These are phyloP conservation scores for Drosophila sordidula DNA, from an alignment of 2,888 invertebrate genomes.

Conservation along the genomic window DNA sequence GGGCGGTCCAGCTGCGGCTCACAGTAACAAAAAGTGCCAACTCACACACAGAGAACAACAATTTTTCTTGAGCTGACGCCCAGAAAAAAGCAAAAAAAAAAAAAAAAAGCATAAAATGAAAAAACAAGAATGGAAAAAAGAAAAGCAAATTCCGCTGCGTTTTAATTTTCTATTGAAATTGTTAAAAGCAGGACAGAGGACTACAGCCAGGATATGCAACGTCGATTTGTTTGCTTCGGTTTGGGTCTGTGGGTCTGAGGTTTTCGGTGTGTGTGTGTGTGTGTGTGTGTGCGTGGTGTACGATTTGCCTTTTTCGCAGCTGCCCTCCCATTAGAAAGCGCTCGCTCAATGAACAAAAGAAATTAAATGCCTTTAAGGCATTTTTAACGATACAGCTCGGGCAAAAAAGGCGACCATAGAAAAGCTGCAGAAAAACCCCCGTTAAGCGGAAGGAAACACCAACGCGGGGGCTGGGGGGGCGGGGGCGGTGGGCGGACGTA, in stretches of 20 bases:
- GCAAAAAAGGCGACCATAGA: conserved; percentile 41
- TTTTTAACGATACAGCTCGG: conserved; percentile 73
- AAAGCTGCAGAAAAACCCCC: conserved; percentile 34
- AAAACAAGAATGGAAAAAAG: conserved; percentile 32
- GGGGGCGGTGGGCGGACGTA: conserved; percentile 3
- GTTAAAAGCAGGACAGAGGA: conserved; percentile 66
- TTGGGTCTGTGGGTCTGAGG: conserved; percentile 19
- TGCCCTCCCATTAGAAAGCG: conserved; percentile 51
- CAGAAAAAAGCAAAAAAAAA: conserved; percentile 9
- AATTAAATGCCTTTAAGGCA: conserved; percentile 80
- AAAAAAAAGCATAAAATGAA: no score
- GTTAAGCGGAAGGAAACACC: conserved; percentile 40
- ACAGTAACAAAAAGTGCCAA: conserved; percentile 45
- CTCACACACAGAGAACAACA: conserved; percentile 57
- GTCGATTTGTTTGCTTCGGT: conserved; percentile 53
- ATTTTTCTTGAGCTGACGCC: conserved; percentile 70
- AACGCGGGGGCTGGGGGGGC: conserved; percentile 14
- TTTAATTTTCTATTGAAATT: conserved; percentile 78
- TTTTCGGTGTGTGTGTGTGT: conserved; percentile 1
- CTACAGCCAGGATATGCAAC: conserved; percentile 45
- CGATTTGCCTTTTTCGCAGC: conserved; percentile 52
- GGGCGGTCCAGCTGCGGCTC: conserved; percentile 30
- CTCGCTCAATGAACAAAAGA: conserved; percentile 75
- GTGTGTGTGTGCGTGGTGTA: conserved; percentile 20
- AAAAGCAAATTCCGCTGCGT: conserved; percentile 63